These are phyloP conservation scores for Callipepla squamata DNA, from an alignment of 2,113 vertebrate species.

Conservation along the genomic window DNA sequence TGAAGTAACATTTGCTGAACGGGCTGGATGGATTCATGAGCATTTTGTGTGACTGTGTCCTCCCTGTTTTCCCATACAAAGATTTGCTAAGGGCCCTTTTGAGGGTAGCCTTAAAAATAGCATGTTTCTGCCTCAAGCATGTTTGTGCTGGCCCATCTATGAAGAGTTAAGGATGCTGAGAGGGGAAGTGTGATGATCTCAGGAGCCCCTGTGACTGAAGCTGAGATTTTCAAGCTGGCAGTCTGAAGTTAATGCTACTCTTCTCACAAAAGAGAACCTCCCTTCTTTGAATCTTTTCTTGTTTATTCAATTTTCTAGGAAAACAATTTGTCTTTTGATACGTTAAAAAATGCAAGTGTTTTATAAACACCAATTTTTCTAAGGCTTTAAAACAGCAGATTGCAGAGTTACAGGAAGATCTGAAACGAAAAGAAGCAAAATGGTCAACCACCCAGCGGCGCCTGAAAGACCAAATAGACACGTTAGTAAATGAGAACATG, in stretches of 20 bases:
- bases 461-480: slow-evolving; percentile 87
- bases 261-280: neutral
- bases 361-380: neutral
- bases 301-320: too few species aligned
- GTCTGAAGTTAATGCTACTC: neutral
- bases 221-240: neutral
- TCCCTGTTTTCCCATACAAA: neutral
- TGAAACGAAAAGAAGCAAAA: slow-evolving; percentile 88
- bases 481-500: slow-evolving; percentile 84
- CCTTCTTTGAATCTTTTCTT: neutral
- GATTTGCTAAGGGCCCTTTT: neutral
- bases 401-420: slow-evolving; percentile 88
- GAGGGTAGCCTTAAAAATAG: neutral
- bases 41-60: neutral
- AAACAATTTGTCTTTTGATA: neutral
- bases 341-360: neutral
- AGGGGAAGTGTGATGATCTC: neutral
- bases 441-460: slow-evolving; percentile 88
- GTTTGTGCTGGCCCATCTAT: neutral
- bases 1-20: neutral
- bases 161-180: neutral
- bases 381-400: slow-evolving; percentile 91
- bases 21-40: neutral
- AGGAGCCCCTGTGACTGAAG: neutral
- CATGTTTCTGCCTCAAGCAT: neutral